Evolutionary conservation across 2,888 invertebrate species (phyloP).

Genomic region (Trissolcus japonicus): DNA sequence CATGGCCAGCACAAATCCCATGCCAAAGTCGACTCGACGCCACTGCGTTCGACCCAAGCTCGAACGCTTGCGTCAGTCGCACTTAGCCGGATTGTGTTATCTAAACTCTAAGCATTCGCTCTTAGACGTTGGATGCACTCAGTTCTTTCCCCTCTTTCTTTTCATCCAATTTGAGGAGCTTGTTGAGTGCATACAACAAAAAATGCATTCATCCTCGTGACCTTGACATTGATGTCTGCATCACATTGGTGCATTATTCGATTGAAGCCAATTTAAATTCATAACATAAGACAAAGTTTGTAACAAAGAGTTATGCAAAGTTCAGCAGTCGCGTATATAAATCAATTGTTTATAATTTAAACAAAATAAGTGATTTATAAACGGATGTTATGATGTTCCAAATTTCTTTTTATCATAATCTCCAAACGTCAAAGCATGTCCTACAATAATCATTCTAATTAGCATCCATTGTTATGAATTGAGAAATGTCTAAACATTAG

Average conservation of each 20-base stretch:
- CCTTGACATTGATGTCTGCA: background rate
- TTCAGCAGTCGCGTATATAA: background rate
- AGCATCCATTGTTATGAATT: no score
- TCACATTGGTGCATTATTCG: background rate
- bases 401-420: no score
- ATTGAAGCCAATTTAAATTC: no score
- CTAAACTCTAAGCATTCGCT: background rate
- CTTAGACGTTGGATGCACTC: background rate
- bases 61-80: constrained; percentile 8
- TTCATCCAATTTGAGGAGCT: background rate
- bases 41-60: background rate
- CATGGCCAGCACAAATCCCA: background rate
- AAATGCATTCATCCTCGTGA: background rate
- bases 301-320: background rate
- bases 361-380: no score
- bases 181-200: background rate
- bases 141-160: background rate
- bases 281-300: no score
- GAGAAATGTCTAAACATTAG: no score
- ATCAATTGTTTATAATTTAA: background rate
- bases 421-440: no score
- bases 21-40: background rate
- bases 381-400: no score
- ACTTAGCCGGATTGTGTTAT: background rate
- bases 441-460: no score